Percentiles rank a stretch among this genome's conserved stretches.
Evolutionary conservation across 2,113 vertebrate genomes (phyloP).

Genomic region (Scomber scombrus): DNA sequence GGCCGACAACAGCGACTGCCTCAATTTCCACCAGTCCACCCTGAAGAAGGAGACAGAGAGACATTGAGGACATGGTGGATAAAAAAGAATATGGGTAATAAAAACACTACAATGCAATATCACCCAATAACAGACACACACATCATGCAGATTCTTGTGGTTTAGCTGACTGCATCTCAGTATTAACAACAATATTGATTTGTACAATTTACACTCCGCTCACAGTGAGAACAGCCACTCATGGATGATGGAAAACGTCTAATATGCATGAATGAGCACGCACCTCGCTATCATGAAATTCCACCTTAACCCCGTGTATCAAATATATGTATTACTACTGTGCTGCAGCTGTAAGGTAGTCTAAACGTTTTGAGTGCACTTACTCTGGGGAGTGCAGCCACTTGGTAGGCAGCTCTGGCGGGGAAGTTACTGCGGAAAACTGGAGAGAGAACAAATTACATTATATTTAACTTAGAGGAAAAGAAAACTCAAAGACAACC

Average conservation of each 20-base stretch:
- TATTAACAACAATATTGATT: too few relatives aligned
- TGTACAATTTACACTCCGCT: too few relatives aligned
- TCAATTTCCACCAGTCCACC: slow-evolving; percentile 86
- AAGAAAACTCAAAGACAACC: not conserved
- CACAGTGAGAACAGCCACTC: too few relatives aligned
- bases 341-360: not conserved
- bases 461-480: not conserved
- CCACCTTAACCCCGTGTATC: not conserved
- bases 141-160: too few relatives aligned
- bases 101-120: not conserved
- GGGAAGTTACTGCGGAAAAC: slow-evolving; percentile 86
- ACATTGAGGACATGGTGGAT: not conserved
- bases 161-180: too few relatives aligned
- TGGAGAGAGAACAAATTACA: slow-evolving; percentile 43
- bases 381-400: slow-evolving; percentile 86
- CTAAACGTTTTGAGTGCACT: slow-evolving; percentile 53
- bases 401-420: slow-evolving; percentile 87
- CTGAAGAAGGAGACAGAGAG: slow-evolving; percentile 53
- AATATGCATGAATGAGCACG: not conserved
- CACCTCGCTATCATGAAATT: not conserved
- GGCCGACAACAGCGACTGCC: slow-evolving; percentile 81
- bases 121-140: too few relatives aligned
- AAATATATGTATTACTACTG: not conserved
- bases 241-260: not conserved
- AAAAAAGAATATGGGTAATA: not conserved